Conservation (phyloP, 35 echinoderm and acorn worm genomes). For the Heliocidaris tuberculata region DNA sequence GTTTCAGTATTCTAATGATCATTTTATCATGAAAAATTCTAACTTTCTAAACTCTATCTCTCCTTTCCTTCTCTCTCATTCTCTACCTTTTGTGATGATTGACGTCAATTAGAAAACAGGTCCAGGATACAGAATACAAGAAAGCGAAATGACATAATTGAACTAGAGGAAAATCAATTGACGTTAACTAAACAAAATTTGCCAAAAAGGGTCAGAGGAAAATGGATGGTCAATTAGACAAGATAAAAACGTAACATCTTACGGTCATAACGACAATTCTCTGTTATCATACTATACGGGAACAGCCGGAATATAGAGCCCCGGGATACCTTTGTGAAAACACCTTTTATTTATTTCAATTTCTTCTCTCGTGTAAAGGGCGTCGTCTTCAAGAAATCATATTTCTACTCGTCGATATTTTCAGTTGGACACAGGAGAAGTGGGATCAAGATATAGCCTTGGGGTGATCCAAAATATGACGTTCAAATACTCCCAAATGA, state of each 20-base stretch:
- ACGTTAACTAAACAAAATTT: constrained; percentile 33
- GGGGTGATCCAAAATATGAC: neutral
- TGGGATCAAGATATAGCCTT: neutral
- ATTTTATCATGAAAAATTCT: too few species aligned
- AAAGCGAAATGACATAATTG: constrained; percentile 23
- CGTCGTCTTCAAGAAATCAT: neutral
- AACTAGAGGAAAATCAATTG: constrained; percentile 24
- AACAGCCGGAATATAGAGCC: neutral
- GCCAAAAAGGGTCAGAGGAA: constrained; percentile 35
- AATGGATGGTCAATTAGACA: constrained; percentile 30
- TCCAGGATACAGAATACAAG: neutral
- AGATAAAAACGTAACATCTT: constrained; percentile 32
- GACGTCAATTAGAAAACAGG: neutral
- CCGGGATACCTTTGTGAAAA: neutral
- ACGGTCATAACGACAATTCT: neutral
- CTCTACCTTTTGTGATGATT: neutral
- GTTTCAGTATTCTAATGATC: too few species aligned
- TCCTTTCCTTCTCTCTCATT: neutral
- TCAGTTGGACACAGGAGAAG: neutral
- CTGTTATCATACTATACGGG: neutral
- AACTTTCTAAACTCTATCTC: too few species aligned
- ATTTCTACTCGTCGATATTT: neutral
- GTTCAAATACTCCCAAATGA: neutral
- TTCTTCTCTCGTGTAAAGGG: neutral
- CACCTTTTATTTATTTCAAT: neutral